A percentile compares a stretch with the other conserved stretches of the same genome.
phyloP scores from a whole-genome alignment of 2,888 invertebrate genomes.

The Brachyptera putata region DNA sequence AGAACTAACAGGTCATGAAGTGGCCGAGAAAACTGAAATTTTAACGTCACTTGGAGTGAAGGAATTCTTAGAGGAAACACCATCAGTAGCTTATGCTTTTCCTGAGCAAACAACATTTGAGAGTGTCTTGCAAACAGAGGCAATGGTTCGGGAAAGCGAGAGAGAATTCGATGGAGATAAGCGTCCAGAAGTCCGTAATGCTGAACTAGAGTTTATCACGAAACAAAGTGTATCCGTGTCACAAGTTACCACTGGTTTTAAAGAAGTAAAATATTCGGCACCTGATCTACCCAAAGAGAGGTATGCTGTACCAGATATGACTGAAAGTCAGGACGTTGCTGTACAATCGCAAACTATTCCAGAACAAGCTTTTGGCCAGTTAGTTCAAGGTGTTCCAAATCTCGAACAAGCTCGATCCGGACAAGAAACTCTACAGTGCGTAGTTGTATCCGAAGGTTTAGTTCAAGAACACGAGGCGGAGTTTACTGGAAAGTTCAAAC shows the following conservation, averaged over 20 bases:
- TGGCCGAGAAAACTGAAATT: constrained; percentile 58
- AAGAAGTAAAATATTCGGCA: constrained; percentile 40
- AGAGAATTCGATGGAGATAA: constrained; percentile 43
- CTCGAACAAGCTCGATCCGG: constrained; percentile 37
- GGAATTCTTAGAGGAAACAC: constrained; percentile 33
- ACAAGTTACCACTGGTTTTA: constrained; percentile 51
- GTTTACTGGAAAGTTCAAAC: constrained; percentile 42
- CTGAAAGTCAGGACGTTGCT: constrained; percentile 31
- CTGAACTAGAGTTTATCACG: constrained; percentile 45
- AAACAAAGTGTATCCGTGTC: constrained; percentile 43
- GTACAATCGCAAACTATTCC: constrained; percentile 26
- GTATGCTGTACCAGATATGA: constrained; percentile 44
- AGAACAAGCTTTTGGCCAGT: constrained; percentile 18
- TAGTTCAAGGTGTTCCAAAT: constrained; percentile 34
- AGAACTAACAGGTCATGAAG: constrained; percentile 51
- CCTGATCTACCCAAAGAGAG: constrained; percentile 41
- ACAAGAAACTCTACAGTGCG: constrained; percentile 37
- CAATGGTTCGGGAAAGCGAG: constrained; percentile 46
- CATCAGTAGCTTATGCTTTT: constrained; percentile 44
- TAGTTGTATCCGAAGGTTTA: constrained; percentile 40
- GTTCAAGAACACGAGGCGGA: constrained; percentile 41
- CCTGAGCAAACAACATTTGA: constrained; percentile 50
- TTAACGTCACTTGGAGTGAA: constrained; percentile 48
- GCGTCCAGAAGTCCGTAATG: constrained; percentile 43
- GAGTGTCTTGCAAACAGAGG: constrained; percentile 55